Conservation (phyloP, 2,113 vertebrate species). For the Cryptomyrus ogoouensis region DNA sequence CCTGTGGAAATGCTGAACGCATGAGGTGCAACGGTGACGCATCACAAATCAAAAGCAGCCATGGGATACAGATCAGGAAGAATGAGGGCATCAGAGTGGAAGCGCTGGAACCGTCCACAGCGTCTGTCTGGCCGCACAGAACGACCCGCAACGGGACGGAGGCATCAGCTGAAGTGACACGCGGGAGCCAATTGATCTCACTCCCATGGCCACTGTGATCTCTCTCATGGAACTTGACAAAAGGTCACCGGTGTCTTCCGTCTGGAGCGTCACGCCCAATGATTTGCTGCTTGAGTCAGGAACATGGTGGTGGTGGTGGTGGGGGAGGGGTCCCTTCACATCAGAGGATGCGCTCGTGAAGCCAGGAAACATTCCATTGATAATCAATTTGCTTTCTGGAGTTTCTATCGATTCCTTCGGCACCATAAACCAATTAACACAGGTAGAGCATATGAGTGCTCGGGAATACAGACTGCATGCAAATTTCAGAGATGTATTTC, state of each 20-base stretch:
- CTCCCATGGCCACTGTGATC: constrained; percentile 23
- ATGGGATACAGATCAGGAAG: constrained; percentile 23
- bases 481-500: constrained; percentile 42
- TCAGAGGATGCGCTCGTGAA: neutral
- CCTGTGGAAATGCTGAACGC: neutral
- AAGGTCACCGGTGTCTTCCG: constrained; percentile 39
- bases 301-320: neutral
- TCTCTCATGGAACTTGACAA: constrained; percentile 40
- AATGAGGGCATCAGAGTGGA: constrained; percentile 27
- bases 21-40: neutral
- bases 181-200: constrained; percentile 39
- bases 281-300: constrained; percentile 15
- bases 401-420: neutral
- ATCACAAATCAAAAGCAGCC: constrained; percentile 29
- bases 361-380: neutral
- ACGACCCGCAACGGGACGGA: constrained; percentile 35
- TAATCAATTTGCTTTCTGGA: neutral
- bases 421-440: constrained; percentile 45
- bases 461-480: constrained; percentile 47
- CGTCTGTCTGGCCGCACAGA: constrained; percentile 27
- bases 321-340: constrained; percentile 9
- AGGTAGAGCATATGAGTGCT: constrained; percentile 48
- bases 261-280: constrained; percentile 4
- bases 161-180: constrained; percentile 44
- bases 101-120: neutral